Evolutionary conservation across 2,797 vertebrate species (phyloP).

Genomic region (Hippoglossus hippoglossus): DNA sequence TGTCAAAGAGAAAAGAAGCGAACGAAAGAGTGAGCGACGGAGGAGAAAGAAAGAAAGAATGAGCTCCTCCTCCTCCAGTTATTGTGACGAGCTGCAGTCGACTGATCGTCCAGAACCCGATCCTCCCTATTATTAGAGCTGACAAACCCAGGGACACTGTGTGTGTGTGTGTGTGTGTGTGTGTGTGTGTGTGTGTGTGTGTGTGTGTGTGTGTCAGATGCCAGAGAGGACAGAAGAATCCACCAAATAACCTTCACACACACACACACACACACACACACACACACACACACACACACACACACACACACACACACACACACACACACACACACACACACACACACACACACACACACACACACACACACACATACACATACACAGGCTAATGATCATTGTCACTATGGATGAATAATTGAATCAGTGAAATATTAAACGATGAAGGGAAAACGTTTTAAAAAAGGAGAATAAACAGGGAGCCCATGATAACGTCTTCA

Average conservation of each 20-base stretch:
- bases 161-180: conserved; percentile 17
- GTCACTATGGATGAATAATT: too few relatives aligned
- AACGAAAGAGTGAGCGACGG: not conserved
- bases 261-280: conserved; percentile 12
- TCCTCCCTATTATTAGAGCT: conserved; percentile 78
- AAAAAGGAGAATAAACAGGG: too few relatives aligned
- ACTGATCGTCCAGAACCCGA: conserved; percentile 55
- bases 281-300: conserved; percentile 3
- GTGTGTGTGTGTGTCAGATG: conserved; percentile 26
- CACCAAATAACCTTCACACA: conserved; percentile 50
- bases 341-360: conserved; percentile 13
- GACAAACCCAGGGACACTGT: conserved; percentile 44
- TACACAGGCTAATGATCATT: not conserved
- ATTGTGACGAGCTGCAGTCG: conserved; percentile 13
- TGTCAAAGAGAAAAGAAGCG: not conserved
- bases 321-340: not conserved
- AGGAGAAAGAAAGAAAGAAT: not conserved
- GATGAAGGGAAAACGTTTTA: too few relatives aligned
- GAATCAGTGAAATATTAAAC: too few relatives aligned
- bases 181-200: conserved; percentile 16
- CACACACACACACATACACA: conserved; percentile 1
- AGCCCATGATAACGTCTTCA: too few relatives aligned
- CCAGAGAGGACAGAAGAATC: conserved; percentile 58
- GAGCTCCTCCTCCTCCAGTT: conserved; percentile 34
- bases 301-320: not conserved